Conservation (phyloP, 1,140 invertebrate genomes). For the Drosophila rufa region DNA sequence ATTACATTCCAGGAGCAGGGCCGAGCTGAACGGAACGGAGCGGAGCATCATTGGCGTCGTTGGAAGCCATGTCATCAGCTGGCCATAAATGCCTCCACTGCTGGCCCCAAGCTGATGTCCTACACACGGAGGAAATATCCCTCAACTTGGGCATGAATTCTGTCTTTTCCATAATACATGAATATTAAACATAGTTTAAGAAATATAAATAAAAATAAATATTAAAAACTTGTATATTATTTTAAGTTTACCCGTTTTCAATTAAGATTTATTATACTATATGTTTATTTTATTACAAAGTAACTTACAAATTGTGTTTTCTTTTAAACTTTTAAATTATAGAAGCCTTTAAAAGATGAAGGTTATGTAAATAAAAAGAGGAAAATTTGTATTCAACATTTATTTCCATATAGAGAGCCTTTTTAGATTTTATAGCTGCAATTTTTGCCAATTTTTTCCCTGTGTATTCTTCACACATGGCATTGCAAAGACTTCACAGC, state of each 20-base stretch:
- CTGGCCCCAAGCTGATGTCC: slow-evolving; percentile 5
- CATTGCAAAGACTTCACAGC: slow-evolving; percentile 23
- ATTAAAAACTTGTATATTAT: background rate
- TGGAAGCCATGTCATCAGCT: slow-evolving; percentile 50
- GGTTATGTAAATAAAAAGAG: too few species aligned
- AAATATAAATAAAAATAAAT: background rate
- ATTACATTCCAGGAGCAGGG: slow-evolving; percentile 66
- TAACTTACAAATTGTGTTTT: too few species aligned
- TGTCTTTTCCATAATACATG: background rate
- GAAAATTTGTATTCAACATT: background rate
- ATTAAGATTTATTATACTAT: background rate
- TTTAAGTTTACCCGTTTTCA: background rate
- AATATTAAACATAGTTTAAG: background rate
- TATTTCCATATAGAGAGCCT: too few species aligned
- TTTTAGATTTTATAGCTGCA: too few species aligned
- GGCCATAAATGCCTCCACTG: slow-evolving; percentile 50
- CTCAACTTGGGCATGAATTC: too few species aligned
- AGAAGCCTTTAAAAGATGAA: background rate
- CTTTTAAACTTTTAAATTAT: background rate
- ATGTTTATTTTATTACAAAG: background rate
- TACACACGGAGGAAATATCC: slow-evolving; percentile 23
- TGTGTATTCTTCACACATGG: slow-evolving; percentile 41
- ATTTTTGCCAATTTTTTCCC: background rate
- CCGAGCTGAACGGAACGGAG: slow-evolving; percentile 8
- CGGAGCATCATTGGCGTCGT: slow-evolving; percentile 4